Base-by-base conservation (phyloP, 2,797 vertebrate species). In the Sardinella longiceps region DNA sequence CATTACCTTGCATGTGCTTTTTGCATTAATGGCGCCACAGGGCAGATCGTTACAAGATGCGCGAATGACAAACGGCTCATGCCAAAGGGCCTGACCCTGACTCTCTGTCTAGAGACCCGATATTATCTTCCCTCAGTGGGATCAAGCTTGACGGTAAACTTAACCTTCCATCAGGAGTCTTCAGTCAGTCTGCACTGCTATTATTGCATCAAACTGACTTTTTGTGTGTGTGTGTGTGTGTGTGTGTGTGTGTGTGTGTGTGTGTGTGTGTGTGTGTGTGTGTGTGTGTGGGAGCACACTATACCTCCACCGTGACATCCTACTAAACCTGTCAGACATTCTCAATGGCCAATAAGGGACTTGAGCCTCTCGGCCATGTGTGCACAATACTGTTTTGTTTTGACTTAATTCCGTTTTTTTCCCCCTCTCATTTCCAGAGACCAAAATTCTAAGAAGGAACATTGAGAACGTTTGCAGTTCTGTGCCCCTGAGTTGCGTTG, bases 291-390 rank as follows among this genome's bases (percentile, higher is more conserved):
- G n/a, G 28, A 28, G n/a, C 2, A 30, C 30, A 18, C 46, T 60
- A 66, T 37, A 25, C 53, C 45, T 53, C 53, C 30, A 50, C 63
- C 58, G 81, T 45, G 37, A 46, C 60, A 2, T 25, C 20, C 84
- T 85, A 74, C 80, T 90, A 89, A 90, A 88, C 77, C 87, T 87
- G 87, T 87, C 90, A 87, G 45, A 66, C 81, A 39, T 83, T 20
- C 53, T 56, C 53, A 4, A 23, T 5, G 51, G 51, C 4, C 30
- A 85, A 88, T 85, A 89, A 9, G 10, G 30, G 43, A 85, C 30
- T 20, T 7, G 66, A 74, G 4, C 9, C 30, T 60, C 84, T 84
- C 30, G 80, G 37, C 60, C 82, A 70, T 86, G 80, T 30, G 80
- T 58, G 87, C 46, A 87, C 86, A 88, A 87, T 85, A 84, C 66